These are phyloP conservation scores for Lutjanus erythropterus DNA, from an alignment of 2,113 vertebrate genomes.

Conservation along the genomic window DNA sequence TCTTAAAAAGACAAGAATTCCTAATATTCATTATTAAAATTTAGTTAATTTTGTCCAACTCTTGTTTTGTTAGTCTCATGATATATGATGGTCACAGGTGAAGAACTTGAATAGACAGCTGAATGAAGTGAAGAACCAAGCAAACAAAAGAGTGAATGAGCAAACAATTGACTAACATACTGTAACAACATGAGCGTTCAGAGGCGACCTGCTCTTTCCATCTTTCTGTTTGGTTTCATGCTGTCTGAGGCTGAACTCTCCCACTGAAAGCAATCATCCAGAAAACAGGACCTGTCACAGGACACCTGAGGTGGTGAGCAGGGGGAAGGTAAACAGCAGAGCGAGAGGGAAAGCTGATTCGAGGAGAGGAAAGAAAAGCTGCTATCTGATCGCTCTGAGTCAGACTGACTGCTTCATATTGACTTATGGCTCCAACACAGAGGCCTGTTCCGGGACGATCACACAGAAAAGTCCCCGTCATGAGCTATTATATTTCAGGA, in stretches of 20 bases:
- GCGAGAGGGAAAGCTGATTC: constrained; percentile 25
- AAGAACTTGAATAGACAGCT: not conserved
- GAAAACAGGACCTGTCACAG: constrained; percentile 59
- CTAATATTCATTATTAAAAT: too few species aligned
- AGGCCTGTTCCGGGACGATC: constrained; percentile 1
- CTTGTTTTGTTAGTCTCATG: too few species aligned
- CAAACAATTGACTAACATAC: not conserved
- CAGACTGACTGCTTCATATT: constrained; percentile 13
- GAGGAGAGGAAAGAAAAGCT: constrained; percentile 30
- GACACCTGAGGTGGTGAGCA: constrained; percentile 47
- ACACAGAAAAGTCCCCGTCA: not conserved
- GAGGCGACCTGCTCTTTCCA: not conserved
- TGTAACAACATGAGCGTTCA: not conserved
- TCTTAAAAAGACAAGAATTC: too few species aligned
- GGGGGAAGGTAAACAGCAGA: constrained; percentile 36
- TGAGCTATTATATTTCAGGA: constrained; percentile 22
- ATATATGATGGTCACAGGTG: not conserved
- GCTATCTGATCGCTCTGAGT: constrained; percentile 30
- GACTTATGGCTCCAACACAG: constrained; percentile 1
- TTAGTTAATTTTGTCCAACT: too few species aligned
- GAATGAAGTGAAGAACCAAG: not conserved
- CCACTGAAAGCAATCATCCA: constrained; percentile 24
- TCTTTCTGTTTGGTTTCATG: constrained; percentile 14
- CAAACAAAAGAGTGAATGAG: constrained; percentile 9
- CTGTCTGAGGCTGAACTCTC: constrained; percentile 2